Conservation (phyloP, 2,888 invertebrate species). For the Yponomeuta malinellus region DNA sequence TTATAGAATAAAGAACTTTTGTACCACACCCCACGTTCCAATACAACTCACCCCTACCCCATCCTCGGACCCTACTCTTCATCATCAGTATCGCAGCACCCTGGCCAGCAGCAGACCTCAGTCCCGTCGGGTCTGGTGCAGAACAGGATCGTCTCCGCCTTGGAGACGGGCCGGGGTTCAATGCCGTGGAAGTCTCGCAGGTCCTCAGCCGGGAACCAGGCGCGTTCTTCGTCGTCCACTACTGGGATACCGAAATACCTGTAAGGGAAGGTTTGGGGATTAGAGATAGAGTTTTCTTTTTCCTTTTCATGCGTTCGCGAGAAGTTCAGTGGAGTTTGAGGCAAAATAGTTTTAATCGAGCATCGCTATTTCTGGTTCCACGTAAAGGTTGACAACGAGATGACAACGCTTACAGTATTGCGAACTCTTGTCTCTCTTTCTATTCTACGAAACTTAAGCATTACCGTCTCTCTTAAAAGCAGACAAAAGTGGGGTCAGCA, state of each 20-base stretch:
- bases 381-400: too few relatives aligned
- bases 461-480: too few relatives aligned
- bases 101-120: conserved; percentile 87
- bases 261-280: conserved; percentile 28
- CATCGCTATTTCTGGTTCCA: too few relatives aligned
- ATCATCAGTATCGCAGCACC: conserved; percentile 70
- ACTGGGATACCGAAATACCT: conserved; percentile 87
- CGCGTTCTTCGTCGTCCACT: conserved; percentile 91
- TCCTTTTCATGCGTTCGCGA: too few relatives aligned
- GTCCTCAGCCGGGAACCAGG: conserved; percentile 94
- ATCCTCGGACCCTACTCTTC: conserved; percentile 43
- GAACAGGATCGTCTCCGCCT: conserved; percentile 86
- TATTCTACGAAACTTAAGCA: too few relatives aligned
- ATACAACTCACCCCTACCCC: neutral
- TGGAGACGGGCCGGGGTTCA: conserved; percentile 82
- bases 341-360: too few relatives aligned
- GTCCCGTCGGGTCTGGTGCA: conserved; percentile 89
- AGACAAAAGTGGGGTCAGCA: too few relatives aligned
- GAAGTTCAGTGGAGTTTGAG: too few relatives aligned
- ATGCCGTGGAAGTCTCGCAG: conserved; percentile 93
- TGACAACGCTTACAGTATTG: too few relatives aligned
- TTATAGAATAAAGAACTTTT: too few relatives aligned
- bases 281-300: neutral
- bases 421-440: too few relatives aligned
- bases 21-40: too few relatives aligned